phyloP scores from a whole-genome alignment of 2,797 vertebrate genomes.

The Diglossa cyanea region DNA sequence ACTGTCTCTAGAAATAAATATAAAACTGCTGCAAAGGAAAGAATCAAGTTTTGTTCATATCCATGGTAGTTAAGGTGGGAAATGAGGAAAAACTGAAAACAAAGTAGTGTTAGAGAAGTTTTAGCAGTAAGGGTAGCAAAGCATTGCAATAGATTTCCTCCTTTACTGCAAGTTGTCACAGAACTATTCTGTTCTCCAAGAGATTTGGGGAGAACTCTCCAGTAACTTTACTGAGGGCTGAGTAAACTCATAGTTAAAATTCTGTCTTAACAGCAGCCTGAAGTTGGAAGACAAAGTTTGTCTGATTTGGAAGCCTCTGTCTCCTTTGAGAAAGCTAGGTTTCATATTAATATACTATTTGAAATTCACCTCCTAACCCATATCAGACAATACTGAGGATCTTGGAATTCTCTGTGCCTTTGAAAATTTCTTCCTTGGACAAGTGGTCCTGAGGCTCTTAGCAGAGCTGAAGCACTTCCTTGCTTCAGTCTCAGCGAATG shows the following conservation, averaged over 20 bases:
- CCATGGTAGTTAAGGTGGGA: background rate
- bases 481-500: background rate
- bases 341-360: background rate
- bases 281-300: background rate
- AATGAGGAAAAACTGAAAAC: background rate
- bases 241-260: background rate
- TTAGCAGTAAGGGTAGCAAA: background rate
- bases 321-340: background rate
- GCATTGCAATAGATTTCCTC: background rate
- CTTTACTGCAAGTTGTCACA: background rate
- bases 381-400: background rate
- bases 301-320: background rate
- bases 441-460: background rate
- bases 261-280: background rate
- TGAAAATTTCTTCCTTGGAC: background rate
- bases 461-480: background rate
- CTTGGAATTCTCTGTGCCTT: background rate
- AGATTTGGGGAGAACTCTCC: background rate
- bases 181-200: background rate
- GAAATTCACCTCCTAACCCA: background rate
- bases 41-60: background rate
- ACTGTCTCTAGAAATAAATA: background rate
- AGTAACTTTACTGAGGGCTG: background rate
- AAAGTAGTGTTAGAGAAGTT: background rate
- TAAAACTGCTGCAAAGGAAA: background rate